Percentiles rank a stretch among this genome's conserved stretches.
Conservation (phyloP, 2,113 vertebrate species). For the Herpetotheres cachinnans region DNA sequence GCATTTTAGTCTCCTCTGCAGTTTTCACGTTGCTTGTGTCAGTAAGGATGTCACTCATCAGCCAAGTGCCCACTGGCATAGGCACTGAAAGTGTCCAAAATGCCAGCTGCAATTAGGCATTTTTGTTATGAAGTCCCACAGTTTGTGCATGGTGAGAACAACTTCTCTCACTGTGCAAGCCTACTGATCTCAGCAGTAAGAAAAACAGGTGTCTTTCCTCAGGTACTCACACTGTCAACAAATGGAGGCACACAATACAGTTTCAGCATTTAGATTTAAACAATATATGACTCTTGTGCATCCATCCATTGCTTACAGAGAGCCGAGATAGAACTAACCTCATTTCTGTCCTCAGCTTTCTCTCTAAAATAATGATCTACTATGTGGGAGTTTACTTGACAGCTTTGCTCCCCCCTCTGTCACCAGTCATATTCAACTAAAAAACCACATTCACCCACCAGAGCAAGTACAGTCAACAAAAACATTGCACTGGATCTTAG, state of each 20-base stretch:
- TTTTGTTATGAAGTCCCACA: background rate
- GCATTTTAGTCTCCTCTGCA: constrained; percentile 9
- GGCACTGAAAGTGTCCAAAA: background rate
- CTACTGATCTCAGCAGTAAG: background rate
- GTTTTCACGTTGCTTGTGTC: background rate
- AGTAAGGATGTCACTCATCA: constrained; percentile 13
- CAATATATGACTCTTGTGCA: background rate
- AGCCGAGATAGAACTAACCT: background rate
- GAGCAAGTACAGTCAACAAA: background rate
- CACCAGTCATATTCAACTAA: background rate
- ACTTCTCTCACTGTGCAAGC: background rate
- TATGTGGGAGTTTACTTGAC: background rate
- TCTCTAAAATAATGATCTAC: background rate
- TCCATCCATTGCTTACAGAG: background rate
- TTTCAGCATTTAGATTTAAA: background rate
- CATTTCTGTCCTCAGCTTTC: background rate
- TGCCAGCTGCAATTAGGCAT: constrained; percentile 31
- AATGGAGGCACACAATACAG: background rate
- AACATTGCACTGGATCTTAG: background rate
- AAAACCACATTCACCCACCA: background rate
- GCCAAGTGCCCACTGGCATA: constrained; percentile 28
- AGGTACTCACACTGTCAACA: background rate
- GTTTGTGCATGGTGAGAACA: background rate
- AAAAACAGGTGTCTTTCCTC: background rate
- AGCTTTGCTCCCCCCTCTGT: background rate